Conservation (phyloP, 2,113 vertebrate species). For the Prochilodus magdalenae region DNA sequence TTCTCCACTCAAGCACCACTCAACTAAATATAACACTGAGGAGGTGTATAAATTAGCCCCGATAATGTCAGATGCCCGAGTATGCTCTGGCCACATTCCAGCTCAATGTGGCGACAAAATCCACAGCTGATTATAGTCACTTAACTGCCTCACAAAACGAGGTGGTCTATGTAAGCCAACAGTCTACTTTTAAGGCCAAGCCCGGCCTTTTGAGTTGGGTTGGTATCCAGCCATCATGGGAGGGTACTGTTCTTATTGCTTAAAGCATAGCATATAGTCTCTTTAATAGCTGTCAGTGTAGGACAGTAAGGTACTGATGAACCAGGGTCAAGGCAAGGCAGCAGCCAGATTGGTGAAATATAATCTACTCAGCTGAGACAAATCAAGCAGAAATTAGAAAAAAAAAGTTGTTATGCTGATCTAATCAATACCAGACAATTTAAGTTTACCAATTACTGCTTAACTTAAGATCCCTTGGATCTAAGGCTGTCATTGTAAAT, state of each 20-base stretch:
- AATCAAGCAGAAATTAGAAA: not conserved
- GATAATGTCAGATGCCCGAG: no score
- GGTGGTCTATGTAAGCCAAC: not conserved
- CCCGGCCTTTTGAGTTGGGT: not conserved
- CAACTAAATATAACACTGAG: no score
- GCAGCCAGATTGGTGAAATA: no score
- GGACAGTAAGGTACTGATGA: no score
- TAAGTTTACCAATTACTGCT: not conserved
- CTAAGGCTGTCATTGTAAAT: not conserved
- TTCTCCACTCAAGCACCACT: no score
- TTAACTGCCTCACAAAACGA: not conserved
- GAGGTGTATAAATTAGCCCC: no score
- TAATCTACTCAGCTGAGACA: no score
- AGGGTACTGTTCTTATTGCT: not conserved
- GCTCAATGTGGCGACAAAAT: not conserved
- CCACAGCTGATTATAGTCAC: not conserved
- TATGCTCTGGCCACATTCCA: not conserved
- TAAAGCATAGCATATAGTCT: not conserved
- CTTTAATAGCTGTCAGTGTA: not conserved
- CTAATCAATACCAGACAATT: no score
- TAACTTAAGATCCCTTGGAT: not conserved
- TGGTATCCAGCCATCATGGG: not conserved
- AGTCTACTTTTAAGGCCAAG: not conserved
- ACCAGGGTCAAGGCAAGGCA: no score
- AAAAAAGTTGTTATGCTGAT: not conserved